phyloP scores from a whole-genome alignment of 2,888 invertebrate genomes.

The Hyppa rectilinea region DNA sequence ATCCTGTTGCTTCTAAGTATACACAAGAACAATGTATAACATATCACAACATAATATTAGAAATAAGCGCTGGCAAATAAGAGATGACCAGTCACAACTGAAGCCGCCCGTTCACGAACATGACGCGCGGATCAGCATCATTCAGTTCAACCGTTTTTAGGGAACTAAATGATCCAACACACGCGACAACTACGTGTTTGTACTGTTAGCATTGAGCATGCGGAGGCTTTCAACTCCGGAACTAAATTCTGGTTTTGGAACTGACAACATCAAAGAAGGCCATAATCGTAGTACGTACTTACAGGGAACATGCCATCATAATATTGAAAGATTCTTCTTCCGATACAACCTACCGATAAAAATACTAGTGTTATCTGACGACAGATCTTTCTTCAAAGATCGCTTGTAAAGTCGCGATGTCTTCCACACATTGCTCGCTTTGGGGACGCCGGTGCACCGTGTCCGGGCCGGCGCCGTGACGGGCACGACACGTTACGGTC shows the following conservation, averaged over 20 bases:
- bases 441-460: constrained; percentile 27
- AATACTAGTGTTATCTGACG: background rate
- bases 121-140: too few species aligned
- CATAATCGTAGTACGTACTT: background rate
- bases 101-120: too few species aligned
- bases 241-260: background rate
- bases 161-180: too few species aligned
- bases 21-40: too few species aligned
- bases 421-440: background rate
- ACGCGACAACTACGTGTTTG: too few species aligned
- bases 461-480: constrained; percentile 33
- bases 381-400: constrained; percentile 4
- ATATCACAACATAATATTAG: too few species aligned
- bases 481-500: constrained; percentile 6
- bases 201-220: too few species aligned
- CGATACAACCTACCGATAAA: background rate
- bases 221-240: background rate
- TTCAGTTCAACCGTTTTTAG: too few species aligned
- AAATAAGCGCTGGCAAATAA: too few species aligned
- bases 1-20: too few species aligned
- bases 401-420: background rate
- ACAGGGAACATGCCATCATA: background rate
- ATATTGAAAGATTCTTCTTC: background rate
- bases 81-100: too few species aligned
- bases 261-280: background rate